Conservation (phyloP, 2,888 invertebrate genomes). For the Eupithecia subumbrata region DNA sequence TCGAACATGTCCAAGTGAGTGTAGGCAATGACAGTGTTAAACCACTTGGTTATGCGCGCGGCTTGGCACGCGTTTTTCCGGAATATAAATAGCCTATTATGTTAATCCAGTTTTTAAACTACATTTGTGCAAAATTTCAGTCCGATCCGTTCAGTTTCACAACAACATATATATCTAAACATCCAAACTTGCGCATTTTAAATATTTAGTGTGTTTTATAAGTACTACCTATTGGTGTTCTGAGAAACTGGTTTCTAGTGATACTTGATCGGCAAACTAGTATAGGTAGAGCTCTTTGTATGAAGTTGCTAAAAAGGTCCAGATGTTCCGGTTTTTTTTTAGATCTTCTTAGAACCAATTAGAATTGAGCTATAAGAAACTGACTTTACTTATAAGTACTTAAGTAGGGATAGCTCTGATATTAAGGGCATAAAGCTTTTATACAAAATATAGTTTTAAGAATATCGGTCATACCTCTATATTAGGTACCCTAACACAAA, state of each 20-base stretch:
- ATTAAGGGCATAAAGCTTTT: no score
- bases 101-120: neutral
- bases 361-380: slow-evolving; percentile 12
- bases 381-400: neutral
- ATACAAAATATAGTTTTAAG: no score
- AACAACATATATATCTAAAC: neutral
- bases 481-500: no score
- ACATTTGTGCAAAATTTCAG: neutral
- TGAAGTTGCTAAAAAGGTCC: neutral
- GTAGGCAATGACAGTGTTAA: neutral
- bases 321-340: neutral
- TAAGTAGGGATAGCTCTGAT: no score
- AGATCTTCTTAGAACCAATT: slow-evolving; percentile 8
- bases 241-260: neutral
- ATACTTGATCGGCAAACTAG: neutral
- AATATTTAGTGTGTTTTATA: neutral
- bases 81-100: neutral
- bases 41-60: no score
- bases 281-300: neutral
- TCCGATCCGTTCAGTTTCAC: neutral
- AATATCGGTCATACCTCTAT: no score
- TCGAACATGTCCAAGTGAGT: neutral
- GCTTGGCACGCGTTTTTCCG: neutral
- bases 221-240: neutral
- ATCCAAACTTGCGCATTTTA: neutral